Evolutionary conservation across 1,140 invertebrate genomes (phyloP).

Genomic region (Nasonia longicornis): DNA sequence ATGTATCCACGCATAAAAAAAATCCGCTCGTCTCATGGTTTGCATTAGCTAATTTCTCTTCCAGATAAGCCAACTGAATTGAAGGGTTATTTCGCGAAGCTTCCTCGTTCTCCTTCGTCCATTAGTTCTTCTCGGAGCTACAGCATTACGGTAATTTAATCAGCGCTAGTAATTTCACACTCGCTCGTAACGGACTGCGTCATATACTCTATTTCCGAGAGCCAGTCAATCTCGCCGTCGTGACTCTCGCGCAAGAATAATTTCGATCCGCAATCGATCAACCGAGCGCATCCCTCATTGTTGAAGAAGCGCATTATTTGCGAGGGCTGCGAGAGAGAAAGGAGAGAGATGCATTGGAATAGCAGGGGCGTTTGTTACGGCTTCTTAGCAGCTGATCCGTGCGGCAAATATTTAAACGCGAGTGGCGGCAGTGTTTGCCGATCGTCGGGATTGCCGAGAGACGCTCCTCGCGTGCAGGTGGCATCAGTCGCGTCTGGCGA

Average conservation of each 20-base stretch:
- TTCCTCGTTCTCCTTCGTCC: no score
- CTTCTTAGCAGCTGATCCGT: constrained; percentile 37
- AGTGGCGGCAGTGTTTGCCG: constrained; percentile 22
- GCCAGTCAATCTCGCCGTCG: no score
- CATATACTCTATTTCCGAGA: no score
- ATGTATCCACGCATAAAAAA: not conserved
- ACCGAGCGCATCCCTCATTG: not conserved
- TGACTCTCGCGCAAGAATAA: not conserved
- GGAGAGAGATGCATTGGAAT: not conserved
- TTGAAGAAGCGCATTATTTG: not conserved
- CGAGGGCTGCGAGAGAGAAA: not conserved
- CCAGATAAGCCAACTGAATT: no score
- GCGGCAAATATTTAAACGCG: constrained; percentile 39
- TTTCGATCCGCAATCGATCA: constrained; percentile 5
- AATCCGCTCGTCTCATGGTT: not conserved
- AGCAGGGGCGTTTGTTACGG: constrained; percentile 24
- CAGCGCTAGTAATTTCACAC: no score
- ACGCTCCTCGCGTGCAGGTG: no score
- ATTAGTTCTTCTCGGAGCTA: no score
- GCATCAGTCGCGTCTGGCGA: not conserved
- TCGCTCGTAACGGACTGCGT: no score
- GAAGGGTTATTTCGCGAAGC: no score
- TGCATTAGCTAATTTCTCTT: not conserved
- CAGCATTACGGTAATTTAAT: no score
- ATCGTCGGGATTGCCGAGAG: constrained; percentile 39